A percentile compares a stretch with the other conserved stretches of the same genome.
Conservation (phyloP, 1,140 invertebrate genomes). For the Latrodectus geometricus region DNA sequence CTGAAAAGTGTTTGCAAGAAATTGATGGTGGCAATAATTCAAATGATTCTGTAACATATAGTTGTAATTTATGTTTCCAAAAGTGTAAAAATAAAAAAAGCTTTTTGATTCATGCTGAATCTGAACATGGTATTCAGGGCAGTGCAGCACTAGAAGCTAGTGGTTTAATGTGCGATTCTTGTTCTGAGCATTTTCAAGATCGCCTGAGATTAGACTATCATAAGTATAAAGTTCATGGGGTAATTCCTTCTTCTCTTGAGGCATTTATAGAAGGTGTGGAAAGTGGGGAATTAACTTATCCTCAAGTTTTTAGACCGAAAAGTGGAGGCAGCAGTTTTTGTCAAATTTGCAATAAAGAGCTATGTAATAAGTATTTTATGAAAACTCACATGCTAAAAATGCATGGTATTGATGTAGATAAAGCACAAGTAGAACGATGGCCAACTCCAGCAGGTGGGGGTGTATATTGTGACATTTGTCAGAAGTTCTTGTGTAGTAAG, state of each 20-base stretch:
- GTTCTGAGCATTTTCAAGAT: constrained; percentile 50
- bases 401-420: constrained; percentile 92
- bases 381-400: constrained; percentile 99
- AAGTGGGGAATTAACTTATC: constrained; percentile 32
- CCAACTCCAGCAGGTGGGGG: constrained; percentile 82
- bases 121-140: constrained; percentile 22
- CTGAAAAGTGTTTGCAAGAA: constrained; percentile 12
- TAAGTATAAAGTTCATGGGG: constrained; percentile 52
- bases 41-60: constrained; percentile 25
- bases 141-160: constrained; percentile 10
- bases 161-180: constrained; percentile 28
- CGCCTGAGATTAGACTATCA: constrained; percentile 7
- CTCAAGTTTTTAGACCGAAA: constrained; percentile 8
- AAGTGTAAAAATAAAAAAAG: constrained; percentile 38
- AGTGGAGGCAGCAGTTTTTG: constrained; percentile 83
- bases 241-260: constrained; percentile 24
- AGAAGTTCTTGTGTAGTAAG: constrained; percentile 97
- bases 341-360: constrained; percentile 98
- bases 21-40: constrained; percentile 45
- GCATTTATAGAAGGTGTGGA: constrained; percentile 19
- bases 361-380: constrained; percentile 99
- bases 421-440: constrained; percentile 71
- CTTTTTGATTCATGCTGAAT: constrained; percentile 35
- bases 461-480: constrained; percentile 95
- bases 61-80: constrained; percentile 31